phyloP scores from a whole-genome alignment of 2,113 vertebrate species.

The Romanogobio albipinnatus region DNA sequence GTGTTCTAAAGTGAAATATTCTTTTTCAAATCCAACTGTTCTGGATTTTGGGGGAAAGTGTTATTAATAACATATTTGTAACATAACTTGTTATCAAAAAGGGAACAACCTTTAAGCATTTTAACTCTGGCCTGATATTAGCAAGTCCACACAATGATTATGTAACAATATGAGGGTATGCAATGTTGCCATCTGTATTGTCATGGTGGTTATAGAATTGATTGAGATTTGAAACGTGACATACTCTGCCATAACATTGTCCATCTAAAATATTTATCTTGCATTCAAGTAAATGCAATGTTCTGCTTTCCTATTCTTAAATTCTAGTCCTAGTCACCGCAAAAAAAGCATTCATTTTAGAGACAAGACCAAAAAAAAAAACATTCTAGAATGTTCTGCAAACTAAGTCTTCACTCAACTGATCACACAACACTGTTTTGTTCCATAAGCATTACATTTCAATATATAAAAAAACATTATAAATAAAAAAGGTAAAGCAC shows the following conservation, averaged over 20 bases:
- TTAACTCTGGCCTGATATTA: slow-evolving; percentile 60
- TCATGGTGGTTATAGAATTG: slow-evolving; percentile 20
- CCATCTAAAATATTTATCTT: slow-evolving; percentile 12
- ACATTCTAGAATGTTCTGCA: slow-evolving; percentile 25
- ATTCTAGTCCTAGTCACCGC: slow-evolving; percentile 25
- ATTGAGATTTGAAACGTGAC: slow-evolving; percentile 5
- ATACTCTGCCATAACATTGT: slow-evolving; percentile 22
- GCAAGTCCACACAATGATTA: slow-evolving; percentile 49
- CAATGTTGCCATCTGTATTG: not conserved
- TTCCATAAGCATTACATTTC: slow-evolving; percentile 31
- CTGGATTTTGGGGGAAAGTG: slow-evolving; percentile 8
- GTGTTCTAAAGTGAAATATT: slow-evolving; percentile 24
- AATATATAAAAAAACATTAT: slow-evolving; percentile 32
- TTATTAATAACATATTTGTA: slow-evolving; percentile 15
- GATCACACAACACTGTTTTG: slow-evolving; percentile 46
- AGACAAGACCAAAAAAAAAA: slow-evolving; percentile 17
- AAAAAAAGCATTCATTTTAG: slow-evolving; percentile 25
- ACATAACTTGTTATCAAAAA: slow-evolving; percentile 34
- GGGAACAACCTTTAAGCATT: slow-evolving; percentile 65
- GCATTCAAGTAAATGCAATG: slow-evolving; percentile 47
- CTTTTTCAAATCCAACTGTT: not conserved
- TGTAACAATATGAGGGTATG: slow-evolving; percentile 38
- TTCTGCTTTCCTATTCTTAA: slow-evolving; percentile 12
- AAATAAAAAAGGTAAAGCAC: slow-evolving; percentile 63
- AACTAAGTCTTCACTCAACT: not conserved